A percentile compares a stretch with the other conserved stretches of the same genome.
Conservation (phyloP, 2,888 invertebrate genomes). For the Pachliopta kotzebuea region DNA sequence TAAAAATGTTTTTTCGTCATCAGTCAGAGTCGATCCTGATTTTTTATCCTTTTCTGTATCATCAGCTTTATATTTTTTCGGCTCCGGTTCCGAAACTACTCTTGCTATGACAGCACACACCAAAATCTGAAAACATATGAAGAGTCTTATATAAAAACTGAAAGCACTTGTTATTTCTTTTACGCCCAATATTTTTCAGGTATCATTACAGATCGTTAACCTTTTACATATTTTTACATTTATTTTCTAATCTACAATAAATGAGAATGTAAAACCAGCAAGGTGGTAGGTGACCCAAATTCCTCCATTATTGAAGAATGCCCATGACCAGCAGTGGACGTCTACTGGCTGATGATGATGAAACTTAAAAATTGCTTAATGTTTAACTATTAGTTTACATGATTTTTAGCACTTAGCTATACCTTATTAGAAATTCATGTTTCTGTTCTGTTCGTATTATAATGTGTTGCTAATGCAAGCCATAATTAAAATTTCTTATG, state of each 20-base stretch:
- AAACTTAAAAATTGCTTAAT: too few relatives aligned
- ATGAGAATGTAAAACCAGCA: too few relatives aligned
- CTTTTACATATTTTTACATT: background rate
- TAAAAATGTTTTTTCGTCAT: conserved; percentile 68
- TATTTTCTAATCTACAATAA: background rate
- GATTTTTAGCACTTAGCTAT: too few relatives aligned
- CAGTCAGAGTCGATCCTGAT: conserved; percentile 46
- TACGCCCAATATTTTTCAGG: background rate
- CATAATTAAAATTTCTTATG: background rate
- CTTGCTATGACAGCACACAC: conserved; percentile 49
- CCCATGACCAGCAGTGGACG: too few relatives aligned
- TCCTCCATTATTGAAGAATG: too few relatives aligned
- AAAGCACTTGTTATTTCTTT: background rate
- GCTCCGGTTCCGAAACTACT: conserved; percentile 60
- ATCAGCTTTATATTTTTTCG: conserved; percentile 66
- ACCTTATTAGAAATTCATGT: too few relatives aligned
- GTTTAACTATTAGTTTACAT: too few relatives aligned
- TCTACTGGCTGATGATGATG: too few relatives aligned
- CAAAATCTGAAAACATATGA: conserved; percentile 62
- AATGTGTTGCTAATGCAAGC: background rate
- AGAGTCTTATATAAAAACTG: conserved; percentile 5
- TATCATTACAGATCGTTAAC: background rate
- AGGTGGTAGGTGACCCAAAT: too few relatives aligned
- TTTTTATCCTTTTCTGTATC: conserved; percentile 52
- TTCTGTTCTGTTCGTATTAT: background rate